Conservation (phyloP, 2,888 invertebrate genomes). For the Achlya flavicornis region DNA sequence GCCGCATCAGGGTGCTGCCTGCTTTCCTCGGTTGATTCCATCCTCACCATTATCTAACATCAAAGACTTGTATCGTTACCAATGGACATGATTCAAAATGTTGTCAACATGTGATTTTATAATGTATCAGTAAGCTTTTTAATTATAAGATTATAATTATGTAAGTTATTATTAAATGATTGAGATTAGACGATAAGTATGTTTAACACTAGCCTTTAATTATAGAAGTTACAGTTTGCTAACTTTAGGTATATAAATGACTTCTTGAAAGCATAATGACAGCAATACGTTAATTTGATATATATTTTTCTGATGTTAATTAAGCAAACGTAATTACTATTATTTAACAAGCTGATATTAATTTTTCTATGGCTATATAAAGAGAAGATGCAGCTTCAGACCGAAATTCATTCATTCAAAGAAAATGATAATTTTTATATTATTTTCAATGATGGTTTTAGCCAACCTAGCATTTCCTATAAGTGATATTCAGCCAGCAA, state of each 20-base stretch:
- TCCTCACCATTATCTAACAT: neutral
- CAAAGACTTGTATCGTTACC: conserved; percentile 10
- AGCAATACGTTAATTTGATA: conserved; percentile 4
- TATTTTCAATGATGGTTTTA: neutral
- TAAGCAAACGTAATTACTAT: neutral
- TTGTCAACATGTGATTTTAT: conserved; percentile 7
- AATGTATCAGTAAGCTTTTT: conserved; percentile 21
- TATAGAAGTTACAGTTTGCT: neutral
- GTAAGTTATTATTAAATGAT: neutral
- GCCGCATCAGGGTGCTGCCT: conserved; percentile 72
- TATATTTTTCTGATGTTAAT: conserved; percentile 6
- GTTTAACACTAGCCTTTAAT: neutral
- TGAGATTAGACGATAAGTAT: neutral
- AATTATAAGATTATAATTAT: conserved; percentile 25
- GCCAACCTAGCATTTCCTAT: neutral
- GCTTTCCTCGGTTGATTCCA: conserved; percentile 66
- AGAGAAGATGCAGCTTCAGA: neutral
- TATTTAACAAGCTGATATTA: conserved; percentile 1
- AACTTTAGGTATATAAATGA: neutral
- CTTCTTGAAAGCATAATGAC: neutral
- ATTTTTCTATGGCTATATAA: neutral
- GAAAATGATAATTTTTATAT: neutral
- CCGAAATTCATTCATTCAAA: neutral
- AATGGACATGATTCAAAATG: conserved; percentile 21
- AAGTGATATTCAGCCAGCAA: neutral